Evolutionary conservation across 2,113 vertebrate species (phyloP).

Genomic region (Oenanthe oenanthe): DNA sequence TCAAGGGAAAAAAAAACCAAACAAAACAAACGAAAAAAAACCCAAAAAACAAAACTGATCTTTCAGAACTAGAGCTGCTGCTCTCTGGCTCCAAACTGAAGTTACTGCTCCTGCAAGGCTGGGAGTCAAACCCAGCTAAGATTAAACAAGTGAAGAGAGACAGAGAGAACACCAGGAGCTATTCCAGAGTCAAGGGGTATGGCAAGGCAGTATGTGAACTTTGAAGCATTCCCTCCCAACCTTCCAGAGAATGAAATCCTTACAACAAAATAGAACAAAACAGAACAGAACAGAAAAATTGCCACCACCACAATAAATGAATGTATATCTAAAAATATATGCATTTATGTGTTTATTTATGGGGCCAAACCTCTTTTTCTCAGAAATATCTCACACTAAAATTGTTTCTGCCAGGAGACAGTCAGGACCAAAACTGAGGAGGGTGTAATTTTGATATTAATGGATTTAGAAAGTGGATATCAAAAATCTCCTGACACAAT

Average conservation of each 20-base stretch:
- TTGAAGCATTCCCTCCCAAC: neutral
- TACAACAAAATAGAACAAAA: neutral
- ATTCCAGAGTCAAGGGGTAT: neutral
- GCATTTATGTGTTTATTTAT: neutral
- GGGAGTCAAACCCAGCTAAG: neutral
- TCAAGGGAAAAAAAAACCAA: neutral
- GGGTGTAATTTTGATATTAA: neutral
- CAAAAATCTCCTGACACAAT: neutral
- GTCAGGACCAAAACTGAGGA: neutral
- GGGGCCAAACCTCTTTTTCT: neutral
- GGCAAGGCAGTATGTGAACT: neutral
- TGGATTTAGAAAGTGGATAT: neutral
- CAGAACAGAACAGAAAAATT: neutral
- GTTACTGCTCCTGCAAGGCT: neutral
- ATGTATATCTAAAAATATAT: neutral
- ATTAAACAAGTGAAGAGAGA: neutral
- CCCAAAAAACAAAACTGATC: no score
- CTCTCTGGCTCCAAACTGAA: neutral
- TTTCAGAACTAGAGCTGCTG: neutral
- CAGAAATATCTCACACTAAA: neutral
- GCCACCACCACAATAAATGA: neutral
- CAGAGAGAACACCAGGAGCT: neutral
- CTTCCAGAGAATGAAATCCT: neutral
- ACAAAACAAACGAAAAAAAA: no score
- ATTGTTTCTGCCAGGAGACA: neutral